Evolutionary conservation across 2,888 invertebrate genomes (phyloP), one percentile per base, ranked within the genome.

Genomic region (Drosophila nr. perissopoda): DNA sequence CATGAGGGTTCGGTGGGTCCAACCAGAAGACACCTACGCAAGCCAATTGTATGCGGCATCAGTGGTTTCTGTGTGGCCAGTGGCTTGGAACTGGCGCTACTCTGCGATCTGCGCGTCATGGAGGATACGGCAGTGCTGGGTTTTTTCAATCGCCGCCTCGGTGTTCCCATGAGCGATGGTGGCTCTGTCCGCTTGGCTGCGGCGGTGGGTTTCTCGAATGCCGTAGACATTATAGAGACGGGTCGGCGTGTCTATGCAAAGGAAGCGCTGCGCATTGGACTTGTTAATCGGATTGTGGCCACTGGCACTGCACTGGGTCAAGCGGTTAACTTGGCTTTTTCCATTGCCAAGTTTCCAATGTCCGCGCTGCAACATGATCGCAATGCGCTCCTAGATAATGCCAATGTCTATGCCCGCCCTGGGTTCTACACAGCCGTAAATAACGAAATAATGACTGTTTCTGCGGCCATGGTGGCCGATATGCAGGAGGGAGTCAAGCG

Each of bases 11-110:
- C 94, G 5, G 94, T 95, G 93, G 95, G 95, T 3, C 95, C 96
- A 16, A 95, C 95, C 3, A 93, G 95, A 59, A 95, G 96, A 66
- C 94, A 96, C 66, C 94, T 96, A 53, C 95, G 95, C 64, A 99
- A 99, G 92, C 97, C 98, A 0, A 94, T 98, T 16, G 95, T 99
- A 76, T 98, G 97, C 25, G 97, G 97, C 1, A 94, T 99, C 2
- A 96, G 95, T 83, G 99, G 99, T 0, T 98, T 96, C 92, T 97
- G 98, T 16, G 97, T 99, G 1, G 99, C 97, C 0, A 96, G 96
- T 74, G 99, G 99, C 0, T 94, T 99, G 66, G 99, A 99, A 92
- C 93, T 99, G 69, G 97, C 99, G 0, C 92, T 98, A 6, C 95
- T 98, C 93, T 99, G 99, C 93, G 99, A 99, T 92, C 92, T 99